These are phyloP conservation scores for Astatoreochromis straeleni DNA, from an alignment of 2,113 vertebrate species.

Conservation along the genomic window DNA sequence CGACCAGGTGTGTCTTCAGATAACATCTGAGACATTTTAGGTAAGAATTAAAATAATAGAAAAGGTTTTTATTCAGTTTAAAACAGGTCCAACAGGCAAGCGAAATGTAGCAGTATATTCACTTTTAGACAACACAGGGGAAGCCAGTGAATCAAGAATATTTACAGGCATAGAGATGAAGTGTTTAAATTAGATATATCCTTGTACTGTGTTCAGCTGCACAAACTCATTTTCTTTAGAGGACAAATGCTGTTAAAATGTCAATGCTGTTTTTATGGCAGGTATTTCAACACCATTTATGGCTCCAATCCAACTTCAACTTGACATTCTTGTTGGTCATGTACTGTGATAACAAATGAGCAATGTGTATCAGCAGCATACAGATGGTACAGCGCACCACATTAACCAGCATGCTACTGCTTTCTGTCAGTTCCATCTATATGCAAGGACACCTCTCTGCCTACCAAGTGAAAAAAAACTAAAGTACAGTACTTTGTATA, in stretches of 20 bases:
- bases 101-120: constrained; percentile 8
- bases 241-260: background rate
- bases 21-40: background rate
- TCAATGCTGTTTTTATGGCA: background rate
- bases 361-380: constrained; percentile 16
- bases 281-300: background rate
- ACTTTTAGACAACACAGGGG: background rate
- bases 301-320: background rate
- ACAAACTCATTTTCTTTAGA: background rate
- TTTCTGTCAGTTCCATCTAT: background rate
- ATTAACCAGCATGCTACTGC: background rate
- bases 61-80: constrained; percentile 51
- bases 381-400: background rate
- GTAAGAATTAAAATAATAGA: background rate
- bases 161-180: constrained; percentile 26
- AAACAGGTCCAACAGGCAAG: constrained; percentile 49
- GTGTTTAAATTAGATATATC: background rate
- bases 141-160: background rate
- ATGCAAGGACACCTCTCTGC: background rate
- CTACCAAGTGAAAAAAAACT: background rate
- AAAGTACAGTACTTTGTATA: constrained; percentile 9
- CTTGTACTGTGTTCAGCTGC: background rate
- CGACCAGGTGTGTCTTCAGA: background rate
- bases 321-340: constrained; percentile 29
- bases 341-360: background rate